Conservation (phyloP, 2,113 vertebrate genomes). For the Oncorhynchus keta region DNA sequence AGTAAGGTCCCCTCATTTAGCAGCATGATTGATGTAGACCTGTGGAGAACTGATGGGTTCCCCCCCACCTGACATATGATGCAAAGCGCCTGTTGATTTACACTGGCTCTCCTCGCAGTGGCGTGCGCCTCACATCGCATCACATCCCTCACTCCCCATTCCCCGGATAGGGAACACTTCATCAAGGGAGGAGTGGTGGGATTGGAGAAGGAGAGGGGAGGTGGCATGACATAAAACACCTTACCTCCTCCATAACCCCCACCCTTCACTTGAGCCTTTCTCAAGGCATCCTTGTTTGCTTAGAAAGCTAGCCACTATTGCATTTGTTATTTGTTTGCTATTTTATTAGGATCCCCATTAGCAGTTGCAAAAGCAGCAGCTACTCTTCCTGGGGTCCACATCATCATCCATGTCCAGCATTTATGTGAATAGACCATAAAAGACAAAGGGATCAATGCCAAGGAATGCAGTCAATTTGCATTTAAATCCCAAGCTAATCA, state of each 20-base stretch:
- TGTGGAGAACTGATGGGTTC: constrained; percentile 41
- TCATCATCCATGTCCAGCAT: constrained; percentile 29
- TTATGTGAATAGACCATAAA: constrained; percentile 53
- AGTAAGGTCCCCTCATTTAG: constrained; percentile 35
- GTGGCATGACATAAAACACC: neutral
- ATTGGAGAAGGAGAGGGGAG: constrained; percentile 9
- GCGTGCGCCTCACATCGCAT: constrained; percentile 32
- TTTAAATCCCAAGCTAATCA: constrained; percentile 62
- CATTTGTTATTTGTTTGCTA: no score
- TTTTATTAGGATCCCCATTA: no score
- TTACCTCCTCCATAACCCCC: no score
- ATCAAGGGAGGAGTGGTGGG: constrained; percentile 39
- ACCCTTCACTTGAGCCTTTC: no score
- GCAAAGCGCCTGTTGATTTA: constrained; percentile 60
- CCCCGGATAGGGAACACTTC: constrained; percentile 39
- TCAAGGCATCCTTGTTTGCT: no score
- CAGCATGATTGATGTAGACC: constrained; percentile 55
- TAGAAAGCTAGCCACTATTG: no score
- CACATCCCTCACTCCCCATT: constrained; percentile 49
- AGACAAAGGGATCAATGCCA: constrained; percentile 58
- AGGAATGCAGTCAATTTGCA: constrained; percentile 59
- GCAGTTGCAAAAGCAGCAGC: no score
- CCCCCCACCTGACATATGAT: constrained; percentile 46
- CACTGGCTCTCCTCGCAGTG: constrained; percentile 11
- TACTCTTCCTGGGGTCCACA: constrained; percentile 17